Evolutionary conservation across 2,113 vertebrate genomes (phyloP), one percentile per base, ranked within the genome.

Genomic region (Orcinus orca): DNA sequence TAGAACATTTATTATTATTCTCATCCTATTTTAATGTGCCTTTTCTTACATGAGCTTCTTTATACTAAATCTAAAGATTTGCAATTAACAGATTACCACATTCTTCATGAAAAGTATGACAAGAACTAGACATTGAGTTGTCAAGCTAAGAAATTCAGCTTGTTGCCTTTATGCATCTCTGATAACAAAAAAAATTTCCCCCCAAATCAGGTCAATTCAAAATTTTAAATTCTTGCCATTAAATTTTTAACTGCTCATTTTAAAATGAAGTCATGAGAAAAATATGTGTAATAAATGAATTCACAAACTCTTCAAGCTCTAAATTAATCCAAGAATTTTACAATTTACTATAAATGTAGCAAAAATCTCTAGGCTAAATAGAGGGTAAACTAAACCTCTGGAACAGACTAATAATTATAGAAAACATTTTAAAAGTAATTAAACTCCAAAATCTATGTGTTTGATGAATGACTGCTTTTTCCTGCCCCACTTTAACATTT

Each of bases 361-460:
- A 80, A 90, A 94, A 60, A 44, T 68, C 41, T 50, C 55, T 29
- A 80, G 44, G 10, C 23, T 31, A 6, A 77, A 1, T 25, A 41
- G 21, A 88, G 11, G 26, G 33, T 88, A 74, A 90, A 84, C 14
- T 93, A 87, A 29, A 90, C 47, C 84, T 80, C 74, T 97, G 55
- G 33, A 90, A 36, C 18, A 84, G 68, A 90, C 25, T n/a, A 88
- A 86, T n/a, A 67, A 74, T 71, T 95, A 83, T 62, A 21, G 4
- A 41, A 53, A 87, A 90, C 94, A 94, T 68, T 83, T 80, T n/a
- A 70, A 76, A 96, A 80, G 13, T 83, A 93, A 83, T 90, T 84
- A 88, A 67, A 73, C 8, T 31, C 31, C 6, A 83, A 87, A 74
- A 58, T 88, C 36, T 50, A 47, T 50, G 41, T 23, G 73, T 94